These are phyloP conservation scores for Drosophila nikananu DNA, from an alignment of 1,140 invertebrate genomes.

Conservation along the genomic window DNA sequence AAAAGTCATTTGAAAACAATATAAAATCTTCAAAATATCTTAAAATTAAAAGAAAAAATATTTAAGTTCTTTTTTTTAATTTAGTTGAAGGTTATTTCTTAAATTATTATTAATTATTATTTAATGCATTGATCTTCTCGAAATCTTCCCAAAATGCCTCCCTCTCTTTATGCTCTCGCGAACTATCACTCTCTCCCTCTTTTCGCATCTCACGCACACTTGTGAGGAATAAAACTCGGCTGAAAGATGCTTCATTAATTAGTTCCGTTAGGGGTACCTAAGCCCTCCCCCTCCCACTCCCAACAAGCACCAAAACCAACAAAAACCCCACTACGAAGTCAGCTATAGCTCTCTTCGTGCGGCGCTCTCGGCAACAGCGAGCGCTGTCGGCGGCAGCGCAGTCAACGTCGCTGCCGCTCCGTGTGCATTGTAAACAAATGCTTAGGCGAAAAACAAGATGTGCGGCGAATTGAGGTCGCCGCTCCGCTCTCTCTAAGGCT, in stretches of 20 bases:
- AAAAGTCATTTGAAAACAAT: not conserved
- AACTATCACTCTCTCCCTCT: not conserved
- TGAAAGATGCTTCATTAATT: constrained; percentile 81
- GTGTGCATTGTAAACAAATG: constrained; percentile 62
- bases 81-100: not conserved
- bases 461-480: constrained; percentile 33
- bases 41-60: not conserved
- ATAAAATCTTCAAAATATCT: not conserved
- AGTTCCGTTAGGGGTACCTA: constrained; percentile 62
- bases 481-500: constrained; percentile 12
- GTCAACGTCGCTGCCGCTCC: constrained; percentile 18
- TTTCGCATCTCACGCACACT: not conserved
- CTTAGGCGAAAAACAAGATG: constrained; percentile 59
- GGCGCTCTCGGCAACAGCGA: constrained; percentile 23
- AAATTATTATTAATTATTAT: not conserved
- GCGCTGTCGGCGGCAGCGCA: constrained; percentile 8
- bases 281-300: not conserved
- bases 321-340: constrained; percentile 3
- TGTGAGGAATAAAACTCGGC: constrained; percentile 48
- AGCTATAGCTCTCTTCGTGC: constrained; percentile 23
- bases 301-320: not conserved
- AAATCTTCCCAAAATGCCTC: too few species aligned
- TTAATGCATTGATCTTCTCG: constrained; percentile 13
- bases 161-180: not conserved
- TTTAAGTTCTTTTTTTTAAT: too few species aligned